Evolutionary conservation across 2,113 vertebrate genomes (phyloP).

Genomic region (Heloderma charlesbogerti): DNA sequence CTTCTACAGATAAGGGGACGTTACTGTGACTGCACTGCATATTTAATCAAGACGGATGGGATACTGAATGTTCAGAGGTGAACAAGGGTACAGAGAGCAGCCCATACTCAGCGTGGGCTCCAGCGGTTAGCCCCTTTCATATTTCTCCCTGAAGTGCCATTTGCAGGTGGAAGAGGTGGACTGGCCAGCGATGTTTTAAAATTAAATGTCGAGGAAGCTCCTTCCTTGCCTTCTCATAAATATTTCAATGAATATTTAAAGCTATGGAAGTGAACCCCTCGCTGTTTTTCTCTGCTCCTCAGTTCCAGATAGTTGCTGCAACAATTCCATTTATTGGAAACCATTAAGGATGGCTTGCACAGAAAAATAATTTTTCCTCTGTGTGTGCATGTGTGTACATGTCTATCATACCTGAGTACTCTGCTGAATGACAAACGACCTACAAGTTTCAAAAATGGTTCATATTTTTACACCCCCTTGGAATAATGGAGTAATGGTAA

Average conservation of each 20-base stretch:
- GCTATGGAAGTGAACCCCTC: neutral
- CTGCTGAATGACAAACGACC: neutral
- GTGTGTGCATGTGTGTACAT: neutral
- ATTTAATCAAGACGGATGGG: conserved; percentile 19
- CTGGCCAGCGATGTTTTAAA: neutral
- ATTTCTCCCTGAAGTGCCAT: neutral
- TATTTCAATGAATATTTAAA: neutral
- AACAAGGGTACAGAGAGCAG: neutral
- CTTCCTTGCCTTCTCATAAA: neutral
- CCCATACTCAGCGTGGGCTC: neutral
- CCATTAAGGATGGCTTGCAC: neutral
- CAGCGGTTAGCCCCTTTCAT: neutral
- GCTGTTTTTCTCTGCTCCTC: neutral
- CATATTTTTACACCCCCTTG: neutral
- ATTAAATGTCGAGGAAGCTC: neutral
- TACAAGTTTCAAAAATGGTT: neutral
- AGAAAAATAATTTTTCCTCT: neutral
- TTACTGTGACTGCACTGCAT: neutral
- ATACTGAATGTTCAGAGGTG: neutral
- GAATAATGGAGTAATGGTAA: neutral
- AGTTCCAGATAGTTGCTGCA: neutral
- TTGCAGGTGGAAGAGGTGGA: neutral
- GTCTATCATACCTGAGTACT: neutral
- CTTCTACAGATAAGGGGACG: conserved; percentile 12
- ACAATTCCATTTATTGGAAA: neutral